Percentiles rank a stretch among this genome's conserved stretches.
Evolutionary conservation across 2,888 invertebrate genomes (phyloP).

Genomic region (Nemurella pictetii): DNA sequence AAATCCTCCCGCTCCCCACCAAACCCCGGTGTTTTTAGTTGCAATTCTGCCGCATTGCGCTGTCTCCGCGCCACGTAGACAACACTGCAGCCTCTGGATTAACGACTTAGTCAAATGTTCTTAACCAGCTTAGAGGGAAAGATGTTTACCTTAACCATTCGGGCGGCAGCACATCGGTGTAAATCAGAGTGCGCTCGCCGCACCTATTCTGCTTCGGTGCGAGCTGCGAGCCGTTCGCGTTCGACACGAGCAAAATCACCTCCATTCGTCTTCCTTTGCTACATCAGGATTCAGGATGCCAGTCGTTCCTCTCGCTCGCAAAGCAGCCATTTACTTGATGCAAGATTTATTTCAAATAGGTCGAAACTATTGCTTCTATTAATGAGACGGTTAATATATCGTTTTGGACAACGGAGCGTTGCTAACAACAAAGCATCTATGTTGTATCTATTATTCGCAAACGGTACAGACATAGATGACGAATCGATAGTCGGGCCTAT

Average conservation of each 20-base stretch:
- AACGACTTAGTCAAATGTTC: background rate
- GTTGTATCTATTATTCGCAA: too few relatives aligned
- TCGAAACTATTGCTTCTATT: background rate
- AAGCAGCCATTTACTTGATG: background rate
- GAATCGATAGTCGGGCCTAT: too few relatives aligned
- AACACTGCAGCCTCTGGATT: background rate
- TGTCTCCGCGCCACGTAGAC: background rate
- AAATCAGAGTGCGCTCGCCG: background rate
- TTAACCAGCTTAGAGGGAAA: background rate
- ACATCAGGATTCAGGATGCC: background rate
- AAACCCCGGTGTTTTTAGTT: background rate
- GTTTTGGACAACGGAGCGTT: too few relatives aligned
- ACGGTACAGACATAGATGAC: too few relatives aligned
- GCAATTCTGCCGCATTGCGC: background rate
- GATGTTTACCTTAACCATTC: background rate
- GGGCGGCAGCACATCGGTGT: background rate
- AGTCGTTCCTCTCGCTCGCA: background rate
- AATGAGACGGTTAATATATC: background rate
- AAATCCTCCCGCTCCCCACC: background rate
- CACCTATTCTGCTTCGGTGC: background rate
- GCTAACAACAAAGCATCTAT: too few relatives aligned
- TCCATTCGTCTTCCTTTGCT: background rate
- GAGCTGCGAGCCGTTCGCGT: background rate
- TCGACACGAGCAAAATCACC: background rate
- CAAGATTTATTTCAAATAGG: background rate